These are phyloP conservation scores for Neuroterus valhalla DNA, from an alignment of 1,140 invertebrate species.

Conservation along the genomic window DNA sequence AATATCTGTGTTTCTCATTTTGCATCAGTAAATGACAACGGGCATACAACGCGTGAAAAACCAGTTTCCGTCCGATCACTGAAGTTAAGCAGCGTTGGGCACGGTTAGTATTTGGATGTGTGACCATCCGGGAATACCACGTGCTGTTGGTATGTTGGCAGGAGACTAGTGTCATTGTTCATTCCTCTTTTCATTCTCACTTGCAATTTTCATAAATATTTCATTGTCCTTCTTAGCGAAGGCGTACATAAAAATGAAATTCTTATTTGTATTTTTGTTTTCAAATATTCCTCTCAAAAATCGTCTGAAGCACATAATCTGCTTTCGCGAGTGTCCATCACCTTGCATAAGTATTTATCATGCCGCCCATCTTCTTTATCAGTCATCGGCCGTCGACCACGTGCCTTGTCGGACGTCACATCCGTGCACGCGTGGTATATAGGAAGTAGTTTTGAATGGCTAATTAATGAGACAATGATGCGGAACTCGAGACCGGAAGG, in stretches of 20 bases:
- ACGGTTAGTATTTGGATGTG: no score
- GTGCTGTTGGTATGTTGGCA: no score
- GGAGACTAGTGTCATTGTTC: no score
- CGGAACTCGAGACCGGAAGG: slow-evolving; percentile 64
- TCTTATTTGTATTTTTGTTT: background rate
- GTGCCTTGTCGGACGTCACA: slow-evolving; percentile 61
- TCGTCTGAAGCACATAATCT: slow-evolving; percentile 12
- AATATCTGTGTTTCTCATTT: no score
- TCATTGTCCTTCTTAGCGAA: no score
- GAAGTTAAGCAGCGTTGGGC: no score
- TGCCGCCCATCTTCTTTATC: slow-evolving; percentile 48
- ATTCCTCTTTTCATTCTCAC: no score
- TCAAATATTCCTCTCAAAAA: background rate
- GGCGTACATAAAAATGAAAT: slow-evolving; percentile 13
- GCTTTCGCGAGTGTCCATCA: slow-evolving; percentile 52
- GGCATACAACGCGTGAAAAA: no score
- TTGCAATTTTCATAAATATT: no score
- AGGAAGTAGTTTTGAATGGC: slow-evolving; percentile 66
- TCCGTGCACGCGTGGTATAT: slow-evolving; percentile 59
- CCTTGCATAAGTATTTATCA: slow-evolving; percentile 52
- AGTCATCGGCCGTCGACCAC: slow-evolving; percentile 51
- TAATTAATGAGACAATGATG: slow-evolving; percentile 68
- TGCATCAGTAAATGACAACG: no score
- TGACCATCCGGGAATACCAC: no score
- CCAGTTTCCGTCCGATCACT: no score